phyloP scores from a whole-genome alignment of 2,888 invertebrate genomes.

The Gortyna flavago region DNA sequence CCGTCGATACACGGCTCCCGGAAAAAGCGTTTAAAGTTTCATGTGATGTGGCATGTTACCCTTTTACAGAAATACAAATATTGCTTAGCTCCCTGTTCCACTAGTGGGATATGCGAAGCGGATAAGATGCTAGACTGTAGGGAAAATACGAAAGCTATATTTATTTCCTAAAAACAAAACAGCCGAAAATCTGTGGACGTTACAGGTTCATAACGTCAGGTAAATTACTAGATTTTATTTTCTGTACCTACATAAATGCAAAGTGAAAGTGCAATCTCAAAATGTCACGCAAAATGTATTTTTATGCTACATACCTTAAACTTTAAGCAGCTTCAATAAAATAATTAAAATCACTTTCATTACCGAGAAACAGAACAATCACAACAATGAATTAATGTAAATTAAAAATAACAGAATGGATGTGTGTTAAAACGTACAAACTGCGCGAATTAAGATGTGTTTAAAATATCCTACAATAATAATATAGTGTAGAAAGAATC shows the following conservation, averaged over 20 bases:
- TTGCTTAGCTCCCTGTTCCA: conserved; percentile 71
- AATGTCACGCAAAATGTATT: no score
- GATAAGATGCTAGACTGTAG: not conserved
- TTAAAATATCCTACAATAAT: not conserved
- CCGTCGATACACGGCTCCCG: conserved; percentile 76
- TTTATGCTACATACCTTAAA: not conserved
- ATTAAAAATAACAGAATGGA: not conserved
- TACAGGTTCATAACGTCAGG: no score
- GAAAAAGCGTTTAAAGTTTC: conserved; percentile 85
- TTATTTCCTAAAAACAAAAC: not conserved
- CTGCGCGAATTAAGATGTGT: not conserved
- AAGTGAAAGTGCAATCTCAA: not conserved
- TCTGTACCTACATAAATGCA: not conserved
- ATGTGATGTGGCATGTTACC: conserved; percentile 76
- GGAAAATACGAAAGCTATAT: not conserved
- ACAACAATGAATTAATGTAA: not conserved
- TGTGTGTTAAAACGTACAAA: not conserved
- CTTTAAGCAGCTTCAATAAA: not conserved
- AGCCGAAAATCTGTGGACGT: not conserved
- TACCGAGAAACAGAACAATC: not conserved
- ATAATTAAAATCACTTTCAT: not conserved
- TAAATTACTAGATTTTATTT: not conserved
- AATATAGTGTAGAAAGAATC: not conserved
- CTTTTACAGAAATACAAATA: conserved; percentile 83
- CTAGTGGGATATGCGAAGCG: conserved; percentile 44